These are phyloP conservation scores for Zoroaster sp. DNA, from an alignment of 53 echinoderm and acorn worm species.

Conservation along the genomic window DNA sequence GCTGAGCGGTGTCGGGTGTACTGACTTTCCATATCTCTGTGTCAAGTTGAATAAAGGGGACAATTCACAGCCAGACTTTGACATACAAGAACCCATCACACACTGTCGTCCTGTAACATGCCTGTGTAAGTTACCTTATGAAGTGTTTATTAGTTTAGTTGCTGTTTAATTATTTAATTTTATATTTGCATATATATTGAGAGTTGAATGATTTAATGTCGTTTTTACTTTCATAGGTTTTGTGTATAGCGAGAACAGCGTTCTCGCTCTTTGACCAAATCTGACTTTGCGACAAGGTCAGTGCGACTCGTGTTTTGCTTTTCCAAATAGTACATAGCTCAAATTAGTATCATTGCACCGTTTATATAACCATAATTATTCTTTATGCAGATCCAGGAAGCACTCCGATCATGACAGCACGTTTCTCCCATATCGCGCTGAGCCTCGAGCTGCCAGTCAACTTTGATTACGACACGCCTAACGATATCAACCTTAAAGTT, in stretches of 20 bases:
- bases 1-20: slow-evolving; percentile 42
- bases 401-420: not conserved
- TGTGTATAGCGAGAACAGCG: no score
- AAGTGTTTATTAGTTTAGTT: no score
- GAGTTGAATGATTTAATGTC: no score
- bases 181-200: no score
- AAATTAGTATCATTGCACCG: no score
- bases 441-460: not conserved
- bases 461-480: not conserved
- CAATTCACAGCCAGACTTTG: slow-evolving; percentile 44
- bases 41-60: slow-evolving; percentile 59
- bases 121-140: slow-evolving; percentile 26
- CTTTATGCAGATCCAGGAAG: not conserved
- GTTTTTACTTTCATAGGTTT: no score
- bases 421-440: not conserved
- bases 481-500: not conserved
- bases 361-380: no score
- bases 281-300: no score
- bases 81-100: not conserved
- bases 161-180: no score
- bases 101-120: not conserved
- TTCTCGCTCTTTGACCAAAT: no score
- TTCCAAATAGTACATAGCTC: no score
- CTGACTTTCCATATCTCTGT: slow-evolving; percentile 57
- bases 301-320: no score